Base-by-base conservation (phyloP, 2,888 invertebrate genomes). In the Cyaniris semiargus region DNA sequence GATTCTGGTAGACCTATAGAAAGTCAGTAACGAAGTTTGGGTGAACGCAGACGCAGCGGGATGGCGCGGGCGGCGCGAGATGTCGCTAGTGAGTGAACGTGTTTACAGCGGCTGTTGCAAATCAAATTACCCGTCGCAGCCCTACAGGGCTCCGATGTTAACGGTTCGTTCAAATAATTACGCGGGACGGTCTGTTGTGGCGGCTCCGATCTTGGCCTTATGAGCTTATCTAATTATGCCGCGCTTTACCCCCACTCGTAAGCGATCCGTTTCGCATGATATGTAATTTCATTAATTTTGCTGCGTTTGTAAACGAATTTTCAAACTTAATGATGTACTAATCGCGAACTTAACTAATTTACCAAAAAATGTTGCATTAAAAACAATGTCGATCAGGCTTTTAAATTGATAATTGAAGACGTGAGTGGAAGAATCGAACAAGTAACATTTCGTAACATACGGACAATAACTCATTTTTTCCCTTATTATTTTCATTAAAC, bases 151-250 rank as follows among this genome's bases (percentile, higher is more conserved):
- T 85, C 86, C 83, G 82, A 87, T 88, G 89, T 87, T 91, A 91
- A 91, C 90, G 90, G 88, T 87, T 84, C 86, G 86, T 87, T 88
- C 91, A 90, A 91, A 91, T 90, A 87, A 91, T 91, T 91, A 91
- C 87, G 88, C 86, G 88, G 90, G 89, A 86, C 88, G 81, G 85
- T 91, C 90, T 90, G 86, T 89, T 84, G 83, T 84, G 83, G 82
- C 86, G 86, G 88, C 88, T 83, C 80, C 82, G 83, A 82, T 84
- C 27, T 7, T 53, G 48, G 27, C 27, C 18, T 48, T 44, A 23
- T 23, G 21, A 23, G n/a, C 53, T 74, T 53, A 74, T 74, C 53
- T 23, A 53, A 74, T 74, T 74, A 74, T 27, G 48, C 15, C 74
- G 27, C 23, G 48, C 15, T 27, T 66, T 15, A 38, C 71, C 71